These are phyloP conservation scores for Augochlorella aurata DNA, from an alignment of 2,888 invertebrate genomes.

Conservation along the genomic window DNA sequence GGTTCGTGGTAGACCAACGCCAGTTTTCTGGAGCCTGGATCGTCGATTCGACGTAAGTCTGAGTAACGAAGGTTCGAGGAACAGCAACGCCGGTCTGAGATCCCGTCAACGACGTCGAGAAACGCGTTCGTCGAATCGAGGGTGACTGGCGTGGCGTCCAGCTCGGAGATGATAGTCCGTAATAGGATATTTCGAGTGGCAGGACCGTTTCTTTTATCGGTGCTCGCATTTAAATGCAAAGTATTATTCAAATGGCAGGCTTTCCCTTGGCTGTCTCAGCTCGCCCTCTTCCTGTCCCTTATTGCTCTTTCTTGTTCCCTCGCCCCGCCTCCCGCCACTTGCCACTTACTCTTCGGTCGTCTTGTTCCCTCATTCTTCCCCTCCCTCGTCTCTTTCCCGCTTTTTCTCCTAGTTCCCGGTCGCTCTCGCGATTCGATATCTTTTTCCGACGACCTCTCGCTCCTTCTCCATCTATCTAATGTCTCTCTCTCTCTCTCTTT, in stretches of 20 bases:
- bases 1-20: neutral
- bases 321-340: constrained; percentile 27
- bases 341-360: constrained; percentile 37
- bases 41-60: neutral
- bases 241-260: constrained; percentile 80
- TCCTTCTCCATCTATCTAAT: neutral
- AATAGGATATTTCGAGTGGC: constrained; percentile 80
- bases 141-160: constrained; percentile 57
- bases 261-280: constrained; percentile 40
- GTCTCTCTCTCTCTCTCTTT: neutral
- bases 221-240: constrained; percentile 80
- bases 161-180: constrained; percentile 76
- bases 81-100: neutral
- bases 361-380: neutral
- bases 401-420: constrained; percentile 21
- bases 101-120: neutral
- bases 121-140: constrained; percentile 22
- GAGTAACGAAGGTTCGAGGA: neutral
- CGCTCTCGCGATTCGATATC: constrained; percentile 42
- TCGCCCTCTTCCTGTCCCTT: constrained; percentile 38
- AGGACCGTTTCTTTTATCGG: constrained; percentile 79
- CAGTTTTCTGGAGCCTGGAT: neutral
- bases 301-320: constrained; percentile 32
- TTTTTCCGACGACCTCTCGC: constrained; percentile 17
- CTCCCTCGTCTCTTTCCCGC: neutral